A percentile compares a stretch with the other conserved stretches of the same genome.
Evolutionary conservation across 2,113 vertebrate genomes (phyloP).

Genomic region (Gymnorhina tibicen): DNA sequence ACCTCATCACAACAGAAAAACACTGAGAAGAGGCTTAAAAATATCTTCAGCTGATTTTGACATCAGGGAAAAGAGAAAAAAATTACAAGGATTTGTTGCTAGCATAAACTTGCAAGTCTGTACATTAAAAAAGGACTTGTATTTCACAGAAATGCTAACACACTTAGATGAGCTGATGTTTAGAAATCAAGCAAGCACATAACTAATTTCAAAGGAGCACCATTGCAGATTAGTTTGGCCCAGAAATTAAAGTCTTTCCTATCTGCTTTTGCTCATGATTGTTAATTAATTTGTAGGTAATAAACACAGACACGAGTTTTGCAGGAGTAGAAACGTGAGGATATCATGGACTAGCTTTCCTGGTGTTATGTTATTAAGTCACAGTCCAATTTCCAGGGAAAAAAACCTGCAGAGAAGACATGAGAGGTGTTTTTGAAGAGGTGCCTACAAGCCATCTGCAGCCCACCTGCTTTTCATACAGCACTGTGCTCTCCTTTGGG

Average conservation of each 20-base stretch:
- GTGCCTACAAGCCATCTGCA: not conserved
- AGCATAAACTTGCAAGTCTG: not conserved
- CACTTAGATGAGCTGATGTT: not conserved
- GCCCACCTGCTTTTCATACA: not conserved
- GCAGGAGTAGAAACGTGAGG: not conserved
- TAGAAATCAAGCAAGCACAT: not conserved
- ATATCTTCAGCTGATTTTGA: not conserved
- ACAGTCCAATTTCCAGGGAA: not conserved
- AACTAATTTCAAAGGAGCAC: not conserved
- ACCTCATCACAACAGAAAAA: not conserved
- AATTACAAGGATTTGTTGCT: not conserved
- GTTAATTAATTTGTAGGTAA: slow-evolving; percentile 14
- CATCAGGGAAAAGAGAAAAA: not conserved
- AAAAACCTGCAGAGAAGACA: not conserved
- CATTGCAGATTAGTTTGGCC: not conserved
- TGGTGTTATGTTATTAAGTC: not conserved
- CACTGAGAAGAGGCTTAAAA: not conserved
- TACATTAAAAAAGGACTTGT: not conserved
- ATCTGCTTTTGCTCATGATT: not conserved
- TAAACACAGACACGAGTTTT: not conserved
- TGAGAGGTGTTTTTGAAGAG: not conserved
- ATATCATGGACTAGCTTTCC: not conserved
- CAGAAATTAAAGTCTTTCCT: not conserved
- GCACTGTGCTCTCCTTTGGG: not conserved
- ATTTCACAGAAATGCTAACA: not conserved